Evolutionary conservation across 2,888 invertebrate species (phyloP), one percentile per base, ranked within the genome.

Genomic region (Steromphala cineraria): DNA sequence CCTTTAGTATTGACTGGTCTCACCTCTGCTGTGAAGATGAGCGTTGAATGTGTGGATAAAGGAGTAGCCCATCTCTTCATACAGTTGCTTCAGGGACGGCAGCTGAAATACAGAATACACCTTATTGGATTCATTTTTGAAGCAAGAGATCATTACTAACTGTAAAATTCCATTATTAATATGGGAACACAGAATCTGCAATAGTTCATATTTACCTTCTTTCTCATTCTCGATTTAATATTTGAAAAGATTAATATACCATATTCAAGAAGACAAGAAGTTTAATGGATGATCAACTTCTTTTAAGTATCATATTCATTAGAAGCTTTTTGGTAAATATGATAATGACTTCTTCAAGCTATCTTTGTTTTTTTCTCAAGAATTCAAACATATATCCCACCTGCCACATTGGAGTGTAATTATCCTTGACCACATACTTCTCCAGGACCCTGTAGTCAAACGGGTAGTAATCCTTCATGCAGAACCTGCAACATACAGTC

Each of bases 331-430:
- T n/a, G n/a, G n/a, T n/a, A n/a, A n/a, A n/a, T n/a, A n/a, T n/a
- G 46, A 46, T 31, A 4, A 67, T 15, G 17, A 31, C 0, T n/a
- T 28, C 7, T 17, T n/a, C n/a, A n/a, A n/a, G n/a, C n/a, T n/a
- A n/a, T n/a, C n/a, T n/a, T n/a, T n/a, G n/a, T n/a, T n/a, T n/a
- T n/a, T n/a, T n/a, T n/a, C n/a, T n/a, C n/a, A n/a, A n/a, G n/a
- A n/a, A n/a, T n/a, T n/a, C 24, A 40, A 17, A 56, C 31, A 31
- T 5, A 4, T 0, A n/a, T 77, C 97, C 96, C 8, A 99, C 96
- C 92, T 98, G 95, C 99, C 99, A 99, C 13, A 97, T 96, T 0
- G 99, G 99, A 62, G 97, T 94, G 92, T 99, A 99, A 92, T 98
- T 97, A 92, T 98, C 98, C 0, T 97, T 97, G 0, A 99, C 96